Evolutionary conservation across 2,888 invertebrate species (phyloP).

Genomic region (Cinara cedri): DNA sequence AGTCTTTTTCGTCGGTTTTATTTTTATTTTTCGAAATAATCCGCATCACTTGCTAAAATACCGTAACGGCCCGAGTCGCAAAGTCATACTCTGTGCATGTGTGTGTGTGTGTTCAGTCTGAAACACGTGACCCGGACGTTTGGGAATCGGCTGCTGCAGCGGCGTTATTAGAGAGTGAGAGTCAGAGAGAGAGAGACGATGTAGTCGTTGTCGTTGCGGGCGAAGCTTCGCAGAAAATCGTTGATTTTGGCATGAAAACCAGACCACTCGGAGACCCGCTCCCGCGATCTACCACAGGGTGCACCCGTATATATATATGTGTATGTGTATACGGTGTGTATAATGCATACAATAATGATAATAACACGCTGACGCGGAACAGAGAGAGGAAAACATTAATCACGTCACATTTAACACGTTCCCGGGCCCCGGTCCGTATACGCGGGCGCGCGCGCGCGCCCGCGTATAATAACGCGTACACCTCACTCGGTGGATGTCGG

Average conservation of each 20-base stretch:
- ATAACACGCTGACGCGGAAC: background rate
- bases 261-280: constrained; percentile 25
- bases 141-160: constrained; percentile 25
- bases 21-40: constrained; percentile 17
- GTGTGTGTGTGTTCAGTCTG: no score
- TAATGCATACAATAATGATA: background rate
- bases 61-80: background rate
- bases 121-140: constrained; percentile 34
- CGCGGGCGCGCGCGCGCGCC: background rate
- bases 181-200: no score
- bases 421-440: background rate
- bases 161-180: no score
- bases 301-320: background rate
- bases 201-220: no score
- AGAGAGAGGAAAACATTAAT: constrained; percentile 53
- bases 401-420: constrained; percentile 53
- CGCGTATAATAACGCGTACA: constrained; percentile 28
- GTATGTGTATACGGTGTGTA: no score
- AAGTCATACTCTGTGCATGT: constrained; percentile 23
- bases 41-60: background rate
- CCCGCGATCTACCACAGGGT: constrained; percentile 26
- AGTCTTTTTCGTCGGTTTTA: background rate
- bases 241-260: constrained; percentile 54
- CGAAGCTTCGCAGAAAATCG: constrained; percentile 21
- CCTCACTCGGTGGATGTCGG: no score